A percentile compares a stretch with the other conserved stretches of the same genome.
Conservation (phyloP, 2,113 vertebrate genomes). For the Synodontis membranacea region DNA sequence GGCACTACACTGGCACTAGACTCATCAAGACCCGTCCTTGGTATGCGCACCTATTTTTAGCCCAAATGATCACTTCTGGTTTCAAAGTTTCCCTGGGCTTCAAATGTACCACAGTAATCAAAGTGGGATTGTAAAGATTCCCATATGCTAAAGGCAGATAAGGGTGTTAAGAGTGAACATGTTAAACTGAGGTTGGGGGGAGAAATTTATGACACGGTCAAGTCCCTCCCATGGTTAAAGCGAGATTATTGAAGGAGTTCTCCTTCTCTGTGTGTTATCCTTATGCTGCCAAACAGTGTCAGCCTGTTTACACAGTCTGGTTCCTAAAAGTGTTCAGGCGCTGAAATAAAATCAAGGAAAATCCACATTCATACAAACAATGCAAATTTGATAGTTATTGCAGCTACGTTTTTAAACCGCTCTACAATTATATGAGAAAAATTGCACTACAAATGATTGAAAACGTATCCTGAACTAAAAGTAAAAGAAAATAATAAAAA, state of each 20-base stretch:
- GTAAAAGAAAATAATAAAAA: neutral
- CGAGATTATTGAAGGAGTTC: neutral
- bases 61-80: neutral
- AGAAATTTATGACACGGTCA: neutral
- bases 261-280: neutral
- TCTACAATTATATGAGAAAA: neutral
- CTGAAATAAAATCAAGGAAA: neutral
- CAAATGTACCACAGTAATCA: conserved; percentile 12
- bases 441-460: neutral
- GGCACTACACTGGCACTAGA: neutral
- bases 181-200: neutral
- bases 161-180: neutral
- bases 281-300: neutral
- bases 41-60: neutral
- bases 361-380: neutral
- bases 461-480: neutral
- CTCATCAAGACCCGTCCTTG: neutral
- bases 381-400: neutral
- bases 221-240: neutral
- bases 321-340: neutral
- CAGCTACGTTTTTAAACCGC: neutral
- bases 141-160: neutral
- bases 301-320: neutral
- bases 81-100: conserved; percentile 44
- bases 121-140: neutral